These are phyloP conservation scores for Chironomus tepperi DNA, from an alignment of 1,140 invertebrate species.

Conservation along the genomic window DNA sequence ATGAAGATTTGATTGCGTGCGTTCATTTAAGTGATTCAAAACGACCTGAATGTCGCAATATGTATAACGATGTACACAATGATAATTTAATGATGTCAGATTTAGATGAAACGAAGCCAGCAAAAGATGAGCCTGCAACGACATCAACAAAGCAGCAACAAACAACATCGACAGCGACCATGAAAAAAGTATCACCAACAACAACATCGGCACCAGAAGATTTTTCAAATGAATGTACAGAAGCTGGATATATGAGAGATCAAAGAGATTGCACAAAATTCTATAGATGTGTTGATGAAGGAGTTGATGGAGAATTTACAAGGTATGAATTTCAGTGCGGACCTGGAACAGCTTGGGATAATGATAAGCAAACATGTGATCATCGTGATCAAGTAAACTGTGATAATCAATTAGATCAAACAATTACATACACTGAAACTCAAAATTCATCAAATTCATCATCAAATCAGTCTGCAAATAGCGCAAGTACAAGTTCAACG, in stretches of 20 bases:
- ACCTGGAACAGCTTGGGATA: conserved; percentile 53
- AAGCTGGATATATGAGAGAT: conserved; percentile 56
- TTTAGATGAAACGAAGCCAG: background rate
- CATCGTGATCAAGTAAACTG: conserved; percentile 41
- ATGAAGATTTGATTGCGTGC: background rate
- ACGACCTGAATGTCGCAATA: conserved; percentile 35
- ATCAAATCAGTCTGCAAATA: conserved; percentile 28
- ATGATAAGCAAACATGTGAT: conserved; percentile 45
- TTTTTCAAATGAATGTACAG: conserved; percentile 32
- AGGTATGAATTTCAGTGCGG: conserved; percentile 52
- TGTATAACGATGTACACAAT: conserved; percentile 35
- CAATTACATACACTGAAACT: conserved; percentile 26
- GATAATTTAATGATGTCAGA: background rate
- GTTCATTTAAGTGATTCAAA: conserved; percentile 35
- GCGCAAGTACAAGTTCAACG: conserved; percentile 32
- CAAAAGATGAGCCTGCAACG: background rate
- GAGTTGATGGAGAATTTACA: conserved; percentile 45
- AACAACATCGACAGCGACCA: background rate
- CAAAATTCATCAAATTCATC: conserved; percentile 24
- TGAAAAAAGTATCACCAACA: background rate
- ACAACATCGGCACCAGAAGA: background rate
- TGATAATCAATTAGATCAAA: conserved; percentile 31
- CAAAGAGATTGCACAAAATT: conserved; percentile 58
- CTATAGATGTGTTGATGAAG: conserved; percentile 58
- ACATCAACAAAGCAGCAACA: background rate